Conservation (phyloP, 2,888 invertebrate genomes). For the Hyles lineata region DNA sequence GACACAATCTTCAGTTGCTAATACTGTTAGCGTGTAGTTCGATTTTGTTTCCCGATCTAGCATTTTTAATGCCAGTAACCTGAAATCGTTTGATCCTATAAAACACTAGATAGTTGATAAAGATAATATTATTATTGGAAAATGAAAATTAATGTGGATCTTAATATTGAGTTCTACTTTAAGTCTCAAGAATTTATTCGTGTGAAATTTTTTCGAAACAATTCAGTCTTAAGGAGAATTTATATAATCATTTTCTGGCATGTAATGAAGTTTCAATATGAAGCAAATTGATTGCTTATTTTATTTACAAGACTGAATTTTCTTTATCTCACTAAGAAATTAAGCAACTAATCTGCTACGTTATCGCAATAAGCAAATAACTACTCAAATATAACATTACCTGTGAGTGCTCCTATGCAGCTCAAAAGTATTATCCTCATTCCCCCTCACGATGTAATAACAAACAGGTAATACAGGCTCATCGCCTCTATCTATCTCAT, state of each 20-base stretch:
- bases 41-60: slow-evolving; percentile 90
- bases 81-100: slow-evolving; percentile 42
- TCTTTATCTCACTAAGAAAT: no score
- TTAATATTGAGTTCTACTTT: no score
- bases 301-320: no score
- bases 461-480: slow-evolving; percentile 94
- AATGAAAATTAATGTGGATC: no score
- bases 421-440: slow-evolving; percentile 89
- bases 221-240: no score
- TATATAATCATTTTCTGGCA: no score
- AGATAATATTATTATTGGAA: no score
- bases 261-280: no score
- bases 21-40: slow-evolving; percentile 88
- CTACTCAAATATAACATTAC: slow-evolving; percentile 66
- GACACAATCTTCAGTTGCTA: slow-evolving; percentile 93
- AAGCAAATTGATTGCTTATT: no score
- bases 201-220: no score
- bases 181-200: no score
- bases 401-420: slow-evolving; percentile 90
- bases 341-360: neutral
- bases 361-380: neutral
- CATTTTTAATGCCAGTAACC: slow-evolving; percentile 76
- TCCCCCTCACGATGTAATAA: slow-evolving; percentile 95
- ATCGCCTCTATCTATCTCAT: slow-evolving; percentile 93
- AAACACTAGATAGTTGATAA: neutral